Conservation (phyloP, 2,888 invertebrate genomes). For the Eilema griseolum region DNA sequence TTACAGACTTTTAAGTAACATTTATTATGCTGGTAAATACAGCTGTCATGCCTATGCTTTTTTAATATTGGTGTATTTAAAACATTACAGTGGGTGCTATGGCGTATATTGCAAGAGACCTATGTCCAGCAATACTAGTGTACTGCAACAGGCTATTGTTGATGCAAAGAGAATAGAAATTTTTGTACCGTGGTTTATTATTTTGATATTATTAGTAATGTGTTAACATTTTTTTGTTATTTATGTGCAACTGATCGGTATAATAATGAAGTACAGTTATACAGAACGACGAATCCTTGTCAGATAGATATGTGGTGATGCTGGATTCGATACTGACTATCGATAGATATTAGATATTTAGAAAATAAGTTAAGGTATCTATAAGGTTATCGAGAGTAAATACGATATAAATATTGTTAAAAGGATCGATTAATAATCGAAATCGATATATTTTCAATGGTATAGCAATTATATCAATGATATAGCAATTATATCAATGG, state of each 20-base stretch:
- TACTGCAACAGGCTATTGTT: too few relatives aligned
- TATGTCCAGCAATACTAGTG: not conserved
- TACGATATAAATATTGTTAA: not conserved
- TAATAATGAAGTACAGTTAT: too few relatives aligned
- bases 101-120: not conserved
- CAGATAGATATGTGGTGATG: not conserved
- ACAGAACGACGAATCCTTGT: too few relatives aligned
- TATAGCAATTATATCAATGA: too few relatives aligned
- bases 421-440: too few relatives aligned
- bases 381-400: not conserved
- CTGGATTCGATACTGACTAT: not conserved
- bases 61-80: not conserved
- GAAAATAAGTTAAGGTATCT: not conserved
- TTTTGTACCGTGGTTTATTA: not conserved
- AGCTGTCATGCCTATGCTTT: not conserved
- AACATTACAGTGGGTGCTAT: not conserved
- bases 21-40: not conserved
- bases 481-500: too few relatives aligned
- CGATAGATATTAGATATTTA: not conserved
- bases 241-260: not conserved
- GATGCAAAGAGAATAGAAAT: not conserved
- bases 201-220: not conserved
- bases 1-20: slow-evolving; percentile 50
- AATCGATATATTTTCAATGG: too few relatives aligned
- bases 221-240: not conserved